These are phyloP conservation scores for Gadus macrocephalus DNA, from an alignment of 2,113 vertebrate genomes.

Conservation along the genomic window DNA sequence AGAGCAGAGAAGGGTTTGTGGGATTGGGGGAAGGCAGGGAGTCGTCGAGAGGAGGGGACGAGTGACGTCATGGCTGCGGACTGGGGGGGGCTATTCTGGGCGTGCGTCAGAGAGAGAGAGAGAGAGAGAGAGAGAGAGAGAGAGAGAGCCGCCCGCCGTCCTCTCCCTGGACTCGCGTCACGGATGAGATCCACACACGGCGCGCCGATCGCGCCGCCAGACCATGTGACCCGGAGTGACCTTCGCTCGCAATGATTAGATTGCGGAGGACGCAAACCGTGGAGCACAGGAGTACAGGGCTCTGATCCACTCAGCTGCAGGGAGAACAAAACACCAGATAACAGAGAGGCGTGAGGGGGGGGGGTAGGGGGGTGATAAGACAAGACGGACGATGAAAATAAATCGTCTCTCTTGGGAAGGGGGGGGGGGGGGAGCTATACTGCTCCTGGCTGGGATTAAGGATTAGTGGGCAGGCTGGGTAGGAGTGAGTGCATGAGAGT, in stretches of 20 bases:
- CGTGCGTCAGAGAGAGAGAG: constrained; percentile 39
- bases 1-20: no score
- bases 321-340: no score
- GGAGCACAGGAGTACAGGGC: constrained; percentile 7
- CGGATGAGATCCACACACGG: constrained; percentile 55
- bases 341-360: not conserved
- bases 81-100: constrained; percentile 61
- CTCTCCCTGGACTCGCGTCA: constrained; percentile 52
- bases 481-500: constrained; percentile 65
- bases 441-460: constrained; percentile 49
- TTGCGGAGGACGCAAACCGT: constrained; percentile 42
- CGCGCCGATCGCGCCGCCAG: constrained; percentile 25
- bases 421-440: constrained; percentile 5
- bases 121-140: constrained; percentile 29
- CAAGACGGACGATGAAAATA: not conserved
- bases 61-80: constrained; percentile 53
- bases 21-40: no score
- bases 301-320: no score
- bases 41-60: constrained; percentile 12
- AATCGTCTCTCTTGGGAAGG: not conserved
- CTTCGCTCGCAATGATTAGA: constrained; percentile 58
- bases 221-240: constrained; percentile 56
- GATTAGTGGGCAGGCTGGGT: not conserved
- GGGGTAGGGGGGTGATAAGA: not conserved
- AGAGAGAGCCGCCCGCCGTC: constrained; percentile 17